Conservation (phyloP, 1,140 invertebrate species). For the Cydia fagiglandana region DNA sequence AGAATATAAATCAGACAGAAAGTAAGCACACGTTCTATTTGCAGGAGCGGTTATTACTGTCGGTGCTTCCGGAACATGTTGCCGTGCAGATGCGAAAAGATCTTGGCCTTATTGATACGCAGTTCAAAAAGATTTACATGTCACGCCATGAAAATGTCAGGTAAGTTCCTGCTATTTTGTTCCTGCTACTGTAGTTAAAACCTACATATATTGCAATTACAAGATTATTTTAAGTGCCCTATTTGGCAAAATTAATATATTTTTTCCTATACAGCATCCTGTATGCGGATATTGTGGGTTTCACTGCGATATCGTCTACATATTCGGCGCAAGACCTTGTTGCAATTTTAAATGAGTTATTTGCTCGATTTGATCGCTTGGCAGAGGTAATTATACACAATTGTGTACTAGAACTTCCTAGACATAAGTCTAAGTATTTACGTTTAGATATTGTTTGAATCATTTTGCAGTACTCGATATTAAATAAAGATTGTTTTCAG, state of each 20-base stretch:
- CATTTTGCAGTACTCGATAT: not conserved
- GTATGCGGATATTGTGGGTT: slow-evolving; percentile 95
- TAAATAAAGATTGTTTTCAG: slow-evolving; percentile 73
- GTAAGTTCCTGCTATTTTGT: slow-evolving; percentile 72
- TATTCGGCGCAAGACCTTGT: slow-evolving; percentile 96
- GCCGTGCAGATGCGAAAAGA: slow-evolving; percentile 96
- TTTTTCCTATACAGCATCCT: slow-evolving; percentile 82
- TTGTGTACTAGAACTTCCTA: slow-evolving; percentile 6
- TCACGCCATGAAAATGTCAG: slow-evolving; percentile 97
- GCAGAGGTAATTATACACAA: slow-evolving; percentile 85
- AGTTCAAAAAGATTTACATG: slow-evolving; percentile 99
- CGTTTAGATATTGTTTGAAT: not conserved
- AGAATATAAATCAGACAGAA: slow-evolving; percentile 18
- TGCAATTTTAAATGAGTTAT: slow-evolving; percentile 95
- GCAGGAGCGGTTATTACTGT: slow-evolving; percentile 93
- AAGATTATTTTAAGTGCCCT: not conserved
- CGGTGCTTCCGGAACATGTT: slow-evolving; percentile 96
- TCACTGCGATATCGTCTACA: slow-evolving; percentile 96
- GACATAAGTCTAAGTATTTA: slow-evolving; percentile 32
- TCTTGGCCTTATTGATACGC: slow-evolving; percentile 91
- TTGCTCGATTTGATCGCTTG: slow-evolving; percentile 94
- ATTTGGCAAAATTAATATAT: not conserved
- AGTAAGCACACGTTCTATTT: slow-evolving; percentile 49
- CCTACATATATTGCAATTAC: not conserved
- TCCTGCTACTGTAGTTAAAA: not conserved